Evolutionary conservation across 2,113 vertebrate genomes (phyloP), one percentile per base, ranked within the genome.

Genomic region (Antennarius striatus): DNA sequence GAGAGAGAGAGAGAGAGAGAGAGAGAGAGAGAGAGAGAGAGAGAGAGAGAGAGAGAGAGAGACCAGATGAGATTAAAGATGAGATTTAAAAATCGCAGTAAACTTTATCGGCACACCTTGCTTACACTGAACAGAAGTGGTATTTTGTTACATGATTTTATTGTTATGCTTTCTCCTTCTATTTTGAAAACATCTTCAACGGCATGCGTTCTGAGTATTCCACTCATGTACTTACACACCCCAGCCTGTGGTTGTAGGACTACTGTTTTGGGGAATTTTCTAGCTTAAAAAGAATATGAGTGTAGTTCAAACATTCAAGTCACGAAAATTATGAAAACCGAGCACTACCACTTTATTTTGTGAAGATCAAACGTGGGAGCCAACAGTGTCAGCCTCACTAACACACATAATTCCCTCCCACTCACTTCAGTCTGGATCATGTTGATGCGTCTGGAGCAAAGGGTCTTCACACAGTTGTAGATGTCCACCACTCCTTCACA

Each of bases 351-450:
- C 39, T 52, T 62, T 6, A 12, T 40, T 9, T 3, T 50, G 17
- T 36, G 22, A 30, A 28, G 47, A 42, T 54, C 17, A 75, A 52
- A 69, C 8, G 39, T 60, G 63, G 3, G 45, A 32, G 32, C 15
- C 36, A 40, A 46, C 43, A 45, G 14, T 62, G 46, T 57, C 43
- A 43, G 56, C 22, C 14, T 55, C 46, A 62, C 45, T 39, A 11
- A 68, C 1, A 15, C 28, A 16, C 52, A 16, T 3, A 6, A 46
- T 1, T n/a, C 48, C 48, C 63, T 56, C 78, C 59, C 68, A 82
- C 90, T 83, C 75, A 98, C 97, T 93, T 98, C 96, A 0, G 96
- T 98, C 90, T 98, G 97, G 83, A 98, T 98, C 96, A 98, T 98
- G 93, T 98, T 98, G 91, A 98, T 95, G n/a, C 95, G 93, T 51